Evolutionary conservation across 2,113 vertebrate species (phyloP).

Genomic region (Microcebus tavaratra): DNA sequence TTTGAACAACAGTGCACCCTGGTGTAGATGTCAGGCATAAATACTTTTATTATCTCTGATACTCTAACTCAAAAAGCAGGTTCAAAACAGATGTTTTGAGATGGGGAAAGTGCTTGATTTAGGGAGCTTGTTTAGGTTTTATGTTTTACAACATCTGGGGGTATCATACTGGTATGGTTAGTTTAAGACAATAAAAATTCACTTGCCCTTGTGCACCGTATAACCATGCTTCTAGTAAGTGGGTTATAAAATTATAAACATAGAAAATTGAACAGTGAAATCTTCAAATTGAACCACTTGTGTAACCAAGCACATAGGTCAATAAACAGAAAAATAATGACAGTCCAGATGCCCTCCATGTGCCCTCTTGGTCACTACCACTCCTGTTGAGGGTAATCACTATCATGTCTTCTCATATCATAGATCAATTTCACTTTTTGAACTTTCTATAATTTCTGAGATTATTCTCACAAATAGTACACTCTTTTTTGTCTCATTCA

Average conservation of each 20-base stretch:
- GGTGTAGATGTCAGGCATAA: background rate
- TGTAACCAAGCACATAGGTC: background rate
- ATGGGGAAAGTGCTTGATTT: background rate
- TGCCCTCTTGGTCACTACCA: no score
- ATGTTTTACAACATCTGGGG: background rate
- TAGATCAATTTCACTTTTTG: background rate
- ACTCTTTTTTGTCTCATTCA: background rate
- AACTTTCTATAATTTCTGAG: background rate
- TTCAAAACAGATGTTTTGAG: background rate
- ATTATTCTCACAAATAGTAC: background rate
- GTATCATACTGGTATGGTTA: background rate
- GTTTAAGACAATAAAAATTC: background rate
- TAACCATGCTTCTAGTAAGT: background rate
- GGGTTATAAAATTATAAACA: background rate
- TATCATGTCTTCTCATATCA: background rate
- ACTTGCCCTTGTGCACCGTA: background rate
- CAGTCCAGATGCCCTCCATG: background rate
- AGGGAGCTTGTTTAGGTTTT: background rate
- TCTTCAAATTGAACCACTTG: background rate
- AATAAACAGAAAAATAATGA: background rate
- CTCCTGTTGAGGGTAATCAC: background rate
- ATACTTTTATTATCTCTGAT: background rate
- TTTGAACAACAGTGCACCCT: slow-evolving; percentile 42
- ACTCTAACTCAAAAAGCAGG: background rate
- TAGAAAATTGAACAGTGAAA: background rate